phyloP scores from a whole-genome alignment of 2,888 invertebrate species.

The Tetranychus piercei region DNA sequence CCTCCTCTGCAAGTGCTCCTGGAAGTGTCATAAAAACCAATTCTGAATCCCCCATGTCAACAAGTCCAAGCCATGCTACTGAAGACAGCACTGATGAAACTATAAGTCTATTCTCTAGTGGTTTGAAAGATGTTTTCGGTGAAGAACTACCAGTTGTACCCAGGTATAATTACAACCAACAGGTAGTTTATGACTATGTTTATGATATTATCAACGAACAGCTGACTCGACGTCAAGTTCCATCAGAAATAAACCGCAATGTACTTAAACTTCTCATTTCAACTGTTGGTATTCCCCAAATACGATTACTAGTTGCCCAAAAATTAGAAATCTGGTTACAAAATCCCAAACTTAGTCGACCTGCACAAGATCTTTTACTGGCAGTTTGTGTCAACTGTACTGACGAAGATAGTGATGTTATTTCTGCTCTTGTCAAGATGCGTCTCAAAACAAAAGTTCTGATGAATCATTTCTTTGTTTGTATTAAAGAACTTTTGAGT shows the following conservation, averaged over 20 bases:
- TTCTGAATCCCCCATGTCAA: constrained; percentile 3
- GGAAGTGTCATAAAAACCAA: background rate
- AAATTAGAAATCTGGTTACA: constrained; percentile 83
- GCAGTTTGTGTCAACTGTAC: constrained; percentile 78
- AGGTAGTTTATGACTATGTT: constrained; percentile 57
- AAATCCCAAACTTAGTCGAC: constrained; percentile 76
- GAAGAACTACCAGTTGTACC: constrained; percentile 28
- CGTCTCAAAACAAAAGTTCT: constrained; percentile 80
- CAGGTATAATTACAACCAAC: constrained; percentile 44
- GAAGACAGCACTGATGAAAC: constrained; percentile 33
- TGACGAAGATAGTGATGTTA: constrained; percentile 51
- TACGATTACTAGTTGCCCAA: constrained; percentile 55
- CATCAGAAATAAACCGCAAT: constrained; percentile 60
- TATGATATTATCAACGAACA: constrained; percentile 73
- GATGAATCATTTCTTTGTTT: constrained; percentile 66
- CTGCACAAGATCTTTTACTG: constrained; percentile 75
- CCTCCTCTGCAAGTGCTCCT: background rate
- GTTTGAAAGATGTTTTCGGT: constrained; percentile 19
- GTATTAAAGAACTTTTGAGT: constrained; percentile 72
- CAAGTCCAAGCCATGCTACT: constrained; percentile 22
- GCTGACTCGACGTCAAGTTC: constrained; percentile 54
- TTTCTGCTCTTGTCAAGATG: constrained; percentile 69
- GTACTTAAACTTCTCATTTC: constrained; percentile 65
- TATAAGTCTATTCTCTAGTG: constrained; percentile 16
- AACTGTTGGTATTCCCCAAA: constrained; percentile 67